Conservation (phyloP, 2,797 vertebrate genomes). For the Microctenopoma stevenorrisi region DNA sequence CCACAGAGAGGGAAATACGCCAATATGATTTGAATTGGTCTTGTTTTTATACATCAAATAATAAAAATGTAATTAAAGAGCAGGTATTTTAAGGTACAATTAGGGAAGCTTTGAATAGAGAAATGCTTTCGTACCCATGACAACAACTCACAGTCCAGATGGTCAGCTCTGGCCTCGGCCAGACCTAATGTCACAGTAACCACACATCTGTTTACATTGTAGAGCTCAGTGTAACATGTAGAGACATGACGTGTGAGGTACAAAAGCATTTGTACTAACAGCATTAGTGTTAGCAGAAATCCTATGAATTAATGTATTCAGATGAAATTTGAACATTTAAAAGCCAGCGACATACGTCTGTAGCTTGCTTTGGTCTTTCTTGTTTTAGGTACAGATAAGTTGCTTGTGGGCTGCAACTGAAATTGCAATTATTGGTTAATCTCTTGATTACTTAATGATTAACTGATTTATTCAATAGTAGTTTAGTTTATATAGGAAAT, state of each 20-base stretch:
- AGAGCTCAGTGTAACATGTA: constrained; percentile 40
- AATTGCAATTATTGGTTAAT: too few species aligned
- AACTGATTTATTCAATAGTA: too few species aligned
- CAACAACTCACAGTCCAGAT: constrained; percentile 26
- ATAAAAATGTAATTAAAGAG: constrained; percentile 12
- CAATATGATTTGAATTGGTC: background rate
- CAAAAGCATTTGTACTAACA: constrained; percentile 28
- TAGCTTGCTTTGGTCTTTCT: background rate
- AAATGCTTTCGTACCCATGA: constrained; percentile 27
- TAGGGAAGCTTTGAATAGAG: constrained; percentile 13
- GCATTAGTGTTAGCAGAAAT: constrained; percentile 2
- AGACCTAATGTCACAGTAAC: constrained; percentile 45
- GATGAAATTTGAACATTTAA: background rate
- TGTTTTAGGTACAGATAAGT: background rate
- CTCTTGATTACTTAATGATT: too few species aligned
- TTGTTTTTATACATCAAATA: constrained; percentile 5
- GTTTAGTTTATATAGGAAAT: too few species aligned
- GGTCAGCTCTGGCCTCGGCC: constrained; percentile 13
- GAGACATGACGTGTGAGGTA: constrained; percentile 43
- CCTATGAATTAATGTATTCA: background rate
- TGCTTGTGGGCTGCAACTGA: background rate
- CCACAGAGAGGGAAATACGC: background rate
- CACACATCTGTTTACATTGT: constrained; percentile 49
- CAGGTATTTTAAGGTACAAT: constrained; percentile 9
- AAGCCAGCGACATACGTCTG: background rate